Conservation (phyloP, 2,797 vertebrate species). For the Poecile montanus region DNA sequence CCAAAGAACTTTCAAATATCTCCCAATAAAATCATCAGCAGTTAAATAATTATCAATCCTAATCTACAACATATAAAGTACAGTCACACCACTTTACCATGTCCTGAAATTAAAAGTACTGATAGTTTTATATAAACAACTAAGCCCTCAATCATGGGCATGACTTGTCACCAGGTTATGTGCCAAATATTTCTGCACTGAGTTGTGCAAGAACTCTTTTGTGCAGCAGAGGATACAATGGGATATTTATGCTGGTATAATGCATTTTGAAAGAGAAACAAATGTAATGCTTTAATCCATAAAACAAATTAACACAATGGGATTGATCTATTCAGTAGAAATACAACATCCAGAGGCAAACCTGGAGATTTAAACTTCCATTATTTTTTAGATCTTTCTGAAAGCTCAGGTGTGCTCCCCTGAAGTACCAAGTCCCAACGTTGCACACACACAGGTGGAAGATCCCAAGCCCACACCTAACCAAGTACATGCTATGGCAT, state of each 20-base stretch:
- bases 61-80: background rate
- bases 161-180: background rate
- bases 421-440: background rate
- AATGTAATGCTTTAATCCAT: background rate
- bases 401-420: background rate
- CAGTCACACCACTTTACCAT: background rate
- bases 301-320: background rate
- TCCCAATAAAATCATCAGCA: background rate
- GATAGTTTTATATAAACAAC: background rate
- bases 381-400: background rate
- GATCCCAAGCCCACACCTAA: background rate
- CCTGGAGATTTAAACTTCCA: background rate
- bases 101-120: background rate
- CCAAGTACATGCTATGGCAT: background rate
- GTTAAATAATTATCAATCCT: background rate
- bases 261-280: background rate
- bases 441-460: background rate
- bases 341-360: background rate
- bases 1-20: background rate
- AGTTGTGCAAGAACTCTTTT: constrained; percentile 13
- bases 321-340: background rate
- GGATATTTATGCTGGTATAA: background rate
- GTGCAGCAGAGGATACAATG: constrained; percentile 2
- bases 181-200: background rate
- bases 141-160: background rate